Percentiles rank a stretch among this genome's conserved stretches.
phyloP scores from a whole-genome alignment of 1,140 invertebrate species.

The Nebria ingens region DNA sequence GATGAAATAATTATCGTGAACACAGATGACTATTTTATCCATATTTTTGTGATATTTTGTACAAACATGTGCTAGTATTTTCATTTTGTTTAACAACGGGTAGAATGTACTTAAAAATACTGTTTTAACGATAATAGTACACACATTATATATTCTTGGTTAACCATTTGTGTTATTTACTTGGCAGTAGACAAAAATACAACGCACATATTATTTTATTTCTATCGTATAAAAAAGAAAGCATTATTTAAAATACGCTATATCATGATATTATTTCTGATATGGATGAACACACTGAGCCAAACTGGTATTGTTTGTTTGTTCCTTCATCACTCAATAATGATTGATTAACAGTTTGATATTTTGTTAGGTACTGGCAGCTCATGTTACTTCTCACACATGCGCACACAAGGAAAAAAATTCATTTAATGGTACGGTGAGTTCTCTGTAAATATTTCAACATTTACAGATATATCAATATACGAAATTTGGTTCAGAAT shows the following conservation, averaged over 20 bases:
- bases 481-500: too few relatives aligned
- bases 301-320: not conserved
- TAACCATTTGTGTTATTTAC: slow-evolving; percentile 18
- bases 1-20: slow-evolving; percentile 22
- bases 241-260: not conserved
- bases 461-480: too few relatives aligned
- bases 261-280: not conserved
- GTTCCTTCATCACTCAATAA: too few relatives aligned
- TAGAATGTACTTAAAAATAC: too few relatives aligned
- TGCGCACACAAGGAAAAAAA: too few relatives aligned
- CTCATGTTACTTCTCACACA: too few relatives aligned
- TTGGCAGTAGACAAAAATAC: slow-evolving; percentile 20
- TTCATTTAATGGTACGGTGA: too few relatives aligned
- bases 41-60: not conserved
- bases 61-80: not conserved
- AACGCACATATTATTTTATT: not conserved
- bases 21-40: slow-evolving; percentile 11
- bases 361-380: too few relatives aligned
- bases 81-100: slow-evolving; percentile 15
- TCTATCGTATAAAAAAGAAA: not conserved
- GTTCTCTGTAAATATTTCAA: too few relatives aligned
- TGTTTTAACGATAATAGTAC: slow-evolving; percentile 10
- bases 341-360: too few relatives aligned
- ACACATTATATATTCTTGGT: slow-evolving; percentile 10
- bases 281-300: not conserved